These are phyloP conservation scores for Aphaenogaster rudis DNA, from an alignment of 1,140 invertebrate genomes.

Conservation along the genomic window DNA sequence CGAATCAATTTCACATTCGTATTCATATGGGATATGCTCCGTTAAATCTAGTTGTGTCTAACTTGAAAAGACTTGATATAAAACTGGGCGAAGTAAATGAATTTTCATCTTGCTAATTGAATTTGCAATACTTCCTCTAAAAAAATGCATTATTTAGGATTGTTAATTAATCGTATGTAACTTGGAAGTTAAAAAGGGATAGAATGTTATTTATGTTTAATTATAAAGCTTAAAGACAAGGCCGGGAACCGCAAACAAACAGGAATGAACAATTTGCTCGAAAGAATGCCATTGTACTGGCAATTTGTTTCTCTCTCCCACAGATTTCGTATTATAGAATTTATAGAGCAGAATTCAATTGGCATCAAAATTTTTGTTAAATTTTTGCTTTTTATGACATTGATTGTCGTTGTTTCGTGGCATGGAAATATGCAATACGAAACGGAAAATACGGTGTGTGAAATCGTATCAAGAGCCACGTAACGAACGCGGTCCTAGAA, in stretches of 20 bases:
- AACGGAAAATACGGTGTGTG: background rate
- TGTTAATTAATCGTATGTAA: background rate
- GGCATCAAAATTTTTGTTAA: background rate
- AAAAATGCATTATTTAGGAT: background rate
- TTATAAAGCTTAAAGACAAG: background rate
- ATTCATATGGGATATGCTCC: background rate
- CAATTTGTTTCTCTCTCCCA: background rate
- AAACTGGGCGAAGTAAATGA: background rate
- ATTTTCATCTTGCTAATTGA: background rate
- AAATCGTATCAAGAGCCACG: slow-evolving; percentile 31
- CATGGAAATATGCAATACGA: background rate
- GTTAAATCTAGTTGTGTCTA: background rate
- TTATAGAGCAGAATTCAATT: background rate
- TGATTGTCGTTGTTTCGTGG: background rate
- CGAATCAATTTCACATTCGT: background rate
- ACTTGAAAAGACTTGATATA: background rate
- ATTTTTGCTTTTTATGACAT: background rate
- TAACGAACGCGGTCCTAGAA: slow-evolving; percentile 29
- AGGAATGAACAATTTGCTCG: background rate
- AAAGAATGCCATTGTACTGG: background rate
- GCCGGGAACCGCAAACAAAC: background rate
- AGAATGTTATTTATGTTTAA: background rate
- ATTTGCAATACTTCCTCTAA: background rate
- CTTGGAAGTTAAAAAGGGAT: background rate
- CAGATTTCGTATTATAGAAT: background rate